Evolutionary conservation across 2,113 vertebrate genomes (phyloP).

Genomic region (Parus major): DNA sequence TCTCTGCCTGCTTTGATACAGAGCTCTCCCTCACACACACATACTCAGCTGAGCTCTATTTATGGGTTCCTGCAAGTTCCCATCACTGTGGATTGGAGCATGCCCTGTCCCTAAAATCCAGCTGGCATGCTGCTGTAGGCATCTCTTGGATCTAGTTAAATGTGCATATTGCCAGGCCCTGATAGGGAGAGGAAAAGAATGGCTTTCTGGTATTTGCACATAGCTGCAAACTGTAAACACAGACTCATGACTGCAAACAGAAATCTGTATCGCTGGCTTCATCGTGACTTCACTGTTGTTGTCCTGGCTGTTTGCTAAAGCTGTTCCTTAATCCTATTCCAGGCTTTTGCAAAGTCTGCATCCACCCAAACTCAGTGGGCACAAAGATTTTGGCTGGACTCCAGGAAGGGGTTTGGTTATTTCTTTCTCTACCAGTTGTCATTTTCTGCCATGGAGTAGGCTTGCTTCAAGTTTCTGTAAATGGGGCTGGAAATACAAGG

Average conservation of each 20-base stretch:
- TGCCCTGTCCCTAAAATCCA: background rate
- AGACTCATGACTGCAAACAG: slow-evolving; percentile 43
- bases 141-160: slow-evolving; percentile 25
- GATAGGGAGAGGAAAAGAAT: slow-evolving; percentile 18
- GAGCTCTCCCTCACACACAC: background rate
- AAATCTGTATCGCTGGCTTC: background rate
- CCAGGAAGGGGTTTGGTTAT: background rate
- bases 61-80: background rate
- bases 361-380: background rate
- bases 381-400: slow-evolving; percentile 10
- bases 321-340: slow-evolving; percentile 56
- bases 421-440: background rate
- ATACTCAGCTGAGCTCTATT: background rate
- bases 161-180: background rate
- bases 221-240: slow-evolving; percentile 38
- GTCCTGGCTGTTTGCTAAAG: slow-evolving; percentile 61
- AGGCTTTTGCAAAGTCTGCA: slow-evolving; percentile 43
- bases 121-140: background rate
- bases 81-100: background rate
- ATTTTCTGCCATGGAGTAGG: background rate
- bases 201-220: slow-evolving; percentile 51
- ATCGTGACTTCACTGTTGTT: slow-evolving; percentile 30
- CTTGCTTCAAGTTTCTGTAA: background rate
- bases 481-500: background rate
- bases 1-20: background rate